A percentile compares a stretch with the other conserved stretches of the same genome.
phyloP scores from a whole-genome alignment of 2,797 vertebrate genomes.

The Schizopygopsis malacanthus region DNA sequence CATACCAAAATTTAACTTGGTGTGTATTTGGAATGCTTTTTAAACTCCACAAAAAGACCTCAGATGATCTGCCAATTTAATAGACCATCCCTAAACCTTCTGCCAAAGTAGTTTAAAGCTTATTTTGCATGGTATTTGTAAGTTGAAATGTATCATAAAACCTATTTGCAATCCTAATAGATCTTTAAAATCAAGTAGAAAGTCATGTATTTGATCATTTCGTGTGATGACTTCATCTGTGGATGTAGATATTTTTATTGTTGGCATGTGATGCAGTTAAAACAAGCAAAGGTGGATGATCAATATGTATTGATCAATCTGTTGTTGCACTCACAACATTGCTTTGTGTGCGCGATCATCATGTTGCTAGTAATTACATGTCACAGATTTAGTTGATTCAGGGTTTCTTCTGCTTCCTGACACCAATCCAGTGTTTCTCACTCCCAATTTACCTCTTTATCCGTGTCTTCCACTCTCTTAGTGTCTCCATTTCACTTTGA shows the following conservation, averaged over 20 bases:
- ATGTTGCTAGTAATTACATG: conserved; percentile 56
- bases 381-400: conserved; percentile 53
- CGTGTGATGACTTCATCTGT: conserved; percentile 9
- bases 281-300: conserved; percentile 71
- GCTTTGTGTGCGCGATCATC: conserved; percentile 41
- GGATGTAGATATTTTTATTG: conserved; percentile 71
- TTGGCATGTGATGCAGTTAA: conserved; percentile 67
- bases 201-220: conserved; percentile 7
- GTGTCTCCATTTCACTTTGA: conserved; percentile 35
- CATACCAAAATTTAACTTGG: neutral
- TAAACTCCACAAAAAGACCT: conserved; percentile 15
- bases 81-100: conserved; percentile 4
- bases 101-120: conserved; percentile 13
- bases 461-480: conserved; percentile 5
- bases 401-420: conserved; percentile 53
- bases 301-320: conserved; percentile 71
- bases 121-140: neutral
- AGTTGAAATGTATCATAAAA: conserved; percentile 15
- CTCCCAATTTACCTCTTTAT: conserved; percentile 14
- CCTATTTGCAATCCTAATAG: neutral
- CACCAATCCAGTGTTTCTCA: conserved; percentile 54
- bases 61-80: neutral
- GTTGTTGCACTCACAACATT: conserved; percentile 46
- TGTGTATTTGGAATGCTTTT: neutral
- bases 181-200: conserved; percentile 11